These are phyloP conservation scores for Leucophenga varia DNA, from an alignment of 1,140 invertebrate genomes.

Conservation along the genomic window DNA sequence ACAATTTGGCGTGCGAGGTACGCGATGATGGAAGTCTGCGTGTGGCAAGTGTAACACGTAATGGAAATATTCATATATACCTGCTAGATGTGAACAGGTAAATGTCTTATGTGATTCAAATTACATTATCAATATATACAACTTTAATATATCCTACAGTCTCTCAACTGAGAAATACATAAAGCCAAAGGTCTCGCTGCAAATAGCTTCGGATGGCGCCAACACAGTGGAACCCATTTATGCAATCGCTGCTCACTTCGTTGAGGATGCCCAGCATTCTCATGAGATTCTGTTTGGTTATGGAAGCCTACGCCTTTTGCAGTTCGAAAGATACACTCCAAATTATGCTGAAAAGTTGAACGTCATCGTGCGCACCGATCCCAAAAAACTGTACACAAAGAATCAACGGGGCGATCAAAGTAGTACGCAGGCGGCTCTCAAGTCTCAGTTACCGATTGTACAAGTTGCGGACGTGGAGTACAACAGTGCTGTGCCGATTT, in stretches of 20 bases:
- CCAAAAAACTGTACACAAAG: constrained; percentile 53
- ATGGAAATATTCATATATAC: constrained; percentile 76
- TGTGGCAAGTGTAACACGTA: constrained; percentile 68
- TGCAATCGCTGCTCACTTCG: constrained; percentile 59
- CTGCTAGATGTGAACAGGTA: constrained; percentile 73
- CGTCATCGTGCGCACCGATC: constrained; percentile 61
- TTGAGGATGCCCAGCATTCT: constrained; percentile 55
- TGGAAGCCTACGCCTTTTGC: constrained; percentile 59
- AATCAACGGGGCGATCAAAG: constrained; percentile 47
- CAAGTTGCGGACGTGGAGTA: constrained; percentile 49
- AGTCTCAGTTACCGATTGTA: constrained; percentile 58
- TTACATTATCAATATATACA: not conserved
- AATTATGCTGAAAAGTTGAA: constrained; percentile 62
- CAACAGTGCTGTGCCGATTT: constrained; percentile 47
- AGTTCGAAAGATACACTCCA: constrained; percentile 68
- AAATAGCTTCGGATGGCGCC: constrained; percentile 65
- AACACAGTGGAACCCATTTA: constrained; percentile 60
- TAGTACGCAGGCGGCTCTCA: constrained; percentile 46
- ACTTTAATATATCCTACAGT: constrained; percentile 24
- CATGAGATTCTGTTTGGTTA: constrained; percentile 61
- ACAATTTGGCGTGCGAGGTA: constrained; percentile 58
- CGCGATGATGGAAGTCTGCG: constrained; percentile 58
- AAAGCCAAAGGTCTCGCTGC: constrained; percentile 71
- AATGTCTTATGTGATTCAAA: not conserved
- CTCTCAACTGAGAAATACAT: constrained; percentile 67